Percentiles rank a stretch among this genome's conserved stretches.
Conservation (phyloP, 2,888 invertebrate species). For the Macrosoma leucophasiata region DNA sequence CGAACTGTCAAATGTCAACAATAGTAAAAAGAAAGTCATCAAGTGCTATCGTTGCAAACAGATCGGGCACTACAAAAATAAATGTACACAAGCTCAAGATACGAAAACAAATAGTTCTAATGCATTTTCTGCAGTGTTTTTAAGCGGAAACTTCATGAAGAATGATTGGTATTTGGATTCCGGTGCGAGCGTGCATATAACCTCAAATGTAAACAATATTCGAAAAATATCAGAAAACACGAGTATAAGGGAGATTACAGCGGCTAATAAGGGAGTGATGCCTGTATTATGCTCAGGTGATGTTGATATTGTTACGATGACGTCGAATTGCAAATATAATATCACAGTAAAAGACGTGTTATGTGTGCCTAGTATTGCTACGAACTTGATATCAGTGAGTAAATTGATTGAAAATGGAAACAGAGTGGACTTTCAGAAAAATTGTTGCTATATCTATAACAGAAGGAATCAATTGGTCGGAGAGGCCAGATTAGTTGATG, state of each 20-base stretch:
- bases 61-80: conserved; percentile 14
- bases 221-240: conserved; percentile 4
- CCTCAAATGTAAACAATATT: conserved; percentile 7
- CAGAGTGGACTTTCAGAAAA: conserved; percentile 18
- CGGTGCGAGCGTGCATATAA: conserved; percentile 11
- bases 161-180: conserved; percentile 11
- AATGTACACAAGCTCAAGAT: conserved; percentile 11
- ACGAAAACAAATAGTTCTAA: conserved; percentile 3
- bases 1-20: too few relatives aligned
- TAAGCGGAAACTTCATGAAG: too few relatives aligned
- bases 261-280: conserved; percentile 10
- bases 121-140: conserved; percentile 3
- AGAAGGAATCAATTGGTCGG: conserved; percentile 11
- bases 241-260: conserved; percentile 12
- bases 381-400: conserved; percentile 25
- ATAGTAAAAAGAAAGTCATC: conserved; percentile 8
- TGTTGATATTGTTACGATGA: conserved; percentile 3
- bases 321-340: conserved; percentile 4
- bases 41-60: conserved; percentile 17
- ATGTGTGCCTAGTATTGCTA: conserved; percentile 20
- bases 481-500: conserved; percentile 17
- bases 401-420: conserved; percentile 23
- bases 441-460: conserved; percentile 14
- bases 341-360: conserved; percentile 17
- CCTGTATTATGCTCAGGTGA: conserved; percentile 14